Base-by-base conservation (phyloP, 2,113 vertebrate genomes). In the Alaudala cheleensis region DNA sequence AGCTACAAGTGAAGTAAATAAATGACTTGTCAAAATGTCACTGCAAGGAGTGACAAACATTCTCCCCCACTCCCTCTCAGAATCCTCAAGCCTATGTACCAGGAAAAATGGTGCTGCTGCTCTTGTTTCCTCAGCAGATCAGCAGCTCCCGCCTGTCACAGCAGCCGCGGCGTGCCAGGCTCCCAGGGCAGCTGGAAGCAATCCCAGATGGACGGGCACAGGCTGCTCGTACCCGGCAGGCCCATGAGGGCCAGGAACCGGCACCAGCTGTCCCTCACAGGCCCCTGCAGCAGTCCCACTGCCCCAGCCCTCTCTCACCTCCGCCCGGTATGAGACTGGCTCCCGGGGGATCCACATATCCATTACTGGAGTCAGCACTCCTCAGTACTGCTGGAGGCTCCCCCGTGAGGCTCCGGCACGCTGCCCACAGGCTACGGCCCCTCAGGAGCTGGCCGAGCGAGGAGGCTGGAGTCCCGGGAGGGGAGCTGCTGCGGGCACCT, bases 401-500 rank as follows among this genome's bases (percentile, higher is more conserved):
- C 65, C 18, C 13, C 0, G 0, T 26, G 53, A 31, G n/a, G n/a
- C 12, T 67, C 29, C 57, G 50, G 20, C 16, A 12, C 0, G 6
- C 22, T 57, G 37, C 8, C 28, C 37, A 5, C 21, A 16, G 37
- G 19, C n/a, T 26, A 26, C 2, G 1, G 47, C 5, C 71, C 33
- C 45, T 24, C 28, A 37, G 39, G n/a, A 56, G 2, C 5, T 0
- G 25, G 7, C 24, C 1, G 0, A 4, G 26, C 5, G 28, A 20
- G 9, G 2, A 44, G 12, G 11, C 3, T 0, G 4, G 4, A 11
- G 47, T 5, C 16, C 18, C 1, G 0, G 39, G 8, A 33, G 42
- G 14, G 79, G 14, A 17, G 11, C 21, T 0, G 0, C 50, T 2
- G 0, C 31, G 15, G 39, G 8, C 34, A 8, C n/a, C 1, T 2